Base-by-base conservation (phyloP, 2,888 invertebrate genomes). In the Metallyticus violacea region DNA sequence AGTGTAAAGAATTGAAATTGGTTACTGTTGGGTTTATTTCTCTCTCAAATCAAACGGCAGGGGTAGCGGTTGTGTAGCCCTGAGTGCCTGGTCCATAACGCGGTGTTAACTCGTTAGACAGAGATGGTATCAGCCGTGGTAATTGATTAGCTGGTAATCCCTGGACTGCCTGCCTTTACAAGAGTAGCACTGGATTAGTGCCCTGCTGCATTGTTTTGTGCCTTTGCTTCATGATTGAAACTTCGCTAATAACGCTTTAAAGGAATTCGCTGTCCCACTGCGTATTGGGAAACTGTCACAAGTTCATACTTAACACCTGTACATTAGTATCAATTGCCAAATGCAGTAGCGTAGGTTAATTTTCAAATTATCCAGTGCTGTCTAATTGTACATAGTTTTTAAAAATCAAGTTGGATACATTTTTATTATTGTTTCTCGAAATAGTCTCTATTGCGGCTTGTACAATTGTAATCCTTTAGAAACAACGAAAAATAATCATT, bases 71-170 rank as follows among this genome's bases (percentile, higher is more conserved):
- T 79, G 27, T 79, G 5, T 27, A 79, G 27, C 79, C 27, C 27
- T 27, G 26, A 26, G 79, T 26, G 25, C 9, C 28, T 28, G 76
- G 76, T 62, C 76, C 82, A 76, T 83, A 83, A 83, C 82, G 27
- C 30, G 82, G 82, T 83, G 82, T 83, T 83, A 83, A 83, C 77
- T 83, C 76, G 76, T 62, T 62, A 62, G 40, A 62, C 40, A 27
- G 82, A 83, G 82, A 83, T 83, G 82, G 76, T 83, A 83, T 83
- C 82, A 83, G 82, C 7, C 27, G 27, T 9, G 28, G 22, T 62
- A 83, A 83, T 83, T 83, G 82, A 83, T 83, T 83, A 83, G 26
- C 82, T 26, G 26, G 82, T 62, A 62, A 62, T 62, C 40, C 40
- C 15, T 9, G 22, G 40, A 62, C 40, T 62, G 40, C 40, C 40